Evolutionary conservation across 1,140 invertebrate species (phyloP).

Genomic region (Rhagoletis pomonella): DNA sequence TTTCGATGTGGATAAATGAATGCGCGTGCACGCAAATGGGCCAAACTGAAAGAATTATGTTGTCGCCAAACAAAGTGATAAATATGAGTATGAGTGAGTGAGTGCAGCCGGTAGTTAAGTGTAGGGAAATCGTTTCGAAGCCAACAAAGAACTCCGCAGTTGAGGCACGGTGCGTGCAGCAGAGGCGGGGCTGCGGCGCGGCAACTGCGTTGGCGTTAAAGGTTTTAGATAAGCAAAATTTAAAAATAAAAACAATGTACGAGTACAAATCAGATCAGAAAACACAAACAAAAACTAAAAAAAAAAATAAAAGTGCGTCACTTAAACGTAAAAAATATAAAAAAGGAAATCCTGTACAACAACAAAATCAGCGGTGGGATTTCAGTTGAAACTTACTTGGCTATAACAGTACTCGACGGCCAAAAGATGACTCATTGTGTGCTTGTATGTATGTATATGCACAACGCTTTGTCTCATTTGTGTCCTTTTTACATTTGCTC

Average conservation of each 20-base stretch:
- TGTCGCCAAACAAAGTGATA: constrained; percentile 48
- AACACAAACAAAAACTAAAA: not conserved
- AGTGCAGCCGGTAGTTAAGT: constrained; percentile 42
- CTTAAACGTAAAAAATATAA: not conserved
- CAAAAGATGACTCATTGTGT: constrained; percentile 25
- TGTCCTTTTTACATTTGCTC: constrained; percentile 25
- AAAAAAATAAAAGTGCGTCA: not conserved
- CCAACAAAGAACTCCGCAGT: not conserved
- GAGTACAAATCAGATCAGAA: not conserved
- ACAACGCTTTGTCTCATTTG: not conserved
- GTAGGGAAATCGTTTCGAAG: constrained; percentile 3
- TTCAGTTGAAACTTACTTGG: not conserved
- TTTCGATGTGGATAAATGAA: not conserved
- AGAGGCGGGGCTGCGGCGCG: not conserved
- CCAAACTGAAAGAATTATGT: constrained; percentile 46
- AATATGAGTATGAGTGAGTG: constrained; percentile 38
- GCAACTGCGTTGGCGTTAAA: constrained; percentile 42
- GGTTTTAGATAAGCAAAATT: constrained; percentile 36
- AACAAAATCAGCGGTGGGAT: not conserved
- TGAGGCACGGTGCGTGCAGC: not conserved
- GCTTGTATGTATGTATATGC: not conserved
- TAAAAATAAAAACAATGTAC: not conserved
- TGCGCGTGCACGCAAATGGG: constrained; percentile 45
- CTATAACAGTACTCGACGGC: not conserved
- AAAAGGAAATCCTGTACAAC: not conserved